Percentiles rank a stretch among this genome's conserved stretches.
Evolutionary conservation across 2,888 invertebrate species (phyloP).

Genomic region (Linnaemya vulpina): DNA sequence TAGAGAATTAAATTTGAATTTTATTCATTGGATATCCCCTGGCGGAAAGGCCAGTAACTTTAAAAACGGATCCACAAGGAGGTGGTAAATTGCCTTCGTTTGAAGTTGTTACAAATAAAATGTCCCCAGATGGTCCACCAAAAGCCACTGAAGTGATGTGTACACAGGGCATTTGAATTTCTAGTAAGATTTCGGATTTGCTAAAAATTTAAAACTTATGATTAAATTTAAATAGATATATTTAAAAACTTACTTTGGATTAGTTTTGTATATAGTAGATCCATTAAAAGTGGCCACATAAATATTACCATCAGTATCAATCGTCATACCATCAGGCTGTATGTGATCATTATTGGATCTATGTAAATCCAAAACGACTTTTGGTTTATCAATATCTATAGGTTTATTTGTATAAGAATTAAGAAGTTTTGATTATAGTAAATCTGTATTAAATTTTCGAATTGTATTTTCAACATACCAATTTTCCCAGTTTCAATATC

Average conservation of each 20-base stretch:
- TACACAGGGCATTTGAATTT: conserved; percentile 86
- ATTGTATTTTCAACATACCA: conserved; percentile 83
- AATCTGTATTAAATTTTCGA: neutral
- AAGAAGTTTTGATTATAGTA: neutral
- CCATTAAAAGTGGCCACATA: conserved; percentile 91
- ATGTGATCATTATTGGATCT: conserved; percentile 78
- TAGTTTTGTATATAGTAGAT: conserved; percentile 84
- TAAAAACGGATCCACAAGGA: conserved; percentile 86
- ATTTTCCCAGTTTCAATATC: conserved; percentile 87
- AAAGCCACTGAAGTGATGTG: conserved; percentile 89
- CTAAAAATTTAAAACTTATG: conserved; percentile 70
- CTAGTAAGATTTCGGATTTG: conserved; percentile 84
- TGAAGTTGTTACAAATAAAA: conserved; percentile 88
- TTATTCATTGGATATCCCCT: conserved; percentile 83
- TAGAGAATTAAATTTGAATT: conserved; percentile 75
- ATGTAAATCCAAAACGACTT: conserved; percentile 84
- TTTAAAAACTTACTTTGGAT: conserved; percentile 80
- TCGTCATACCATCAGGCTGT: conserved; percentile 91
- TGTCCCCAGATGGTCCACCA: conserved; percentile 87
- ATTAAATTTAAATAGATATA: conserved; percentile 1
- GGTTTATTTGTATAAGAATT: neutral
- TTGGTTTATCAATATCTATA: conserved; percentile 8
- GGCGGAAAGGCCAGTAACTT: conserved; percentile 85
- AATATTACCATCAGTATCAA: conserved; percentile 89
- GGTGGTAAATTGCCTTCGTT: conserved; percentile 76